Percentiles rank a stretch among this genome's conserved stretches.
These are phyloP conservation scores for Misgurnus anguillicaudatus DNA, from an alignment of 2,113 vertebrate genomes.

Conservation along the genomic window DNA sequence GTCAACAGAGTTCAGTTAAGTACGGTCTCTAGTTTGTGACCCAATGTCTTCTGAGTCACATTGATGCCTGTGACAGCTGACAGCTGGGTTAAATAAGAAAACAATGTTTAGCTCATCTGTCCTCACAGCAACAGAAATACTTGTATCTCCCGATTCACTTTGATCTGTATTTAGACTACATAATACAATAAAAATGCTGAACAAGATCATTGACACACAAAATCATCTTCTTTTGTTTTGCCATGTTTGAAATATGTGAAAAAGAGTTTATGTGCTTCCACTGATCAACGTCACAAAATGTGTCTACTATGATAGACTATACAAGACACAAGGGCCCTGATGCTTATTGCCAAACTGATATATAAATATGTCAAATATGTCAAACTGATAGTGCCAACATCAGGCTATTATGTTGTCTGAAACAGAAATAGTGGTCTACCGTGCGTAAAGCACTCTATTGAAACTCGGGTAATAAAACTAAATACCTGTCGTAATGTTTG, in stretches of 20 bases:
- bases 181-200: too few relatives aligned
- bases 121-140: not conserved
- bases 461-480: constrained; percentile 22
- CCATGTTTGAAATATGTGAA: not conserved
- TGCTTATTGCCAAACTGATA: too few relatives aligned
- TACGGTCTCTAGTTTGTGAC: not conserved
- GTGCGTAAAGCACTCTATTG: constrained; percentile 10
- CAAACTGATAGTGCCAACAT: too few relatives aligned
- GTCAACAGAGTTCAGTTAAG: not conserved
- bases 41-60: not conserved
- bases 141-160: not conserved
- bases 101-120: not conserved
- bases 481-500: constrained; percentile 16
- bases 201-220: too few relatives aligned
- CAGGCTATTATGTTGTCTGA: too few relatives aligned
- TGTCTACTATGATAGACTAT: too few relatives aligned
- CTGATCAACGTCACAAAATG: too few relatives aligned
- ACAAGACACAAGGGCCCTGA: too few relatives aligned
- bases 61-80: constrained; percentile 29
- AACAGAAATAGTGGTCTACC: not conserved
- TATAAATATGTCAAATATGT: too few relatives aligned
- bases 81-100: not conserved
- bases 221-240: too few relatives aligned
- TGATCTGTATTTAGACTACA: too few relatives aligned
- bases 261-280: too few relatives aligned